These are phyloP conservation scores for Gymnobelideus leadbeateri DNA, from an alignment of 2,113 vertebrate species.

Conservation along the genomic window DNA sequence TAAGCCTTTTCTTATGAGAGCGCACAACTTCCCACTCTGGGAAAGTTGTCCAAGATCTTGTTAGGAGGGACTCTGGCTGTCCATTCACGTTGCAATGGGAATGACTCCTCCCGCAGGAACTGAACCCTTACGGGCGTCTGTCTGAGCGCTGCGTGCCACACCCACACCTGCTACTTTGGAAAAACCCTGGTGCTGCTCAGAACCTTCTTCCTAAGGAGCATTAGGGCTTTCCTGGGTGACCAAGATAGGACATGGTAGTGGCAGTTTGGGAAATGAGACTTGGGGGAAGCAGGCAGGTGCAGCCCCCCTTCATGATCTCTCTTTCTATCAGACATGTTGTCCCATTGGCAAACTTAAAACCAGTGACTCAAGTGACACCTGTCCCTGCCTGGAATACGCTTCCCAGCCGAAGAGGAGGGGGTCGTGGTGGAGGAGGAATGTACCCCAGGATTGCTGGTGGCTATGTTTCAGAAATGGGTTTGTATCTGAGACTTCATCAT, in stretches of 20 bases:
- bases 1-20: not conserved
- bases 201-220: conserved; percentile 14
- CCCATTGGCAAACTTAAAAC: conserved; percentile 92
- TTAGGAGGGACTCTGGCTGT: not conserved
- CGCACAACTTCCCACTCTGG: not conserved
- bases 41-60: not conserved
- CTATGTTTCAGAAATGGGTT: conserved; percentile 89
- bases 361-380: conserved; percentile 89
- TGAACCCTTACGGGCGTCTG: not conserved
- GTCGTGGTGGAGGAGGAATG: conserved; percentile 85
- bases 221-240: not conserved
- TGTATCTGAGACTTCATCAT: conserved; percentile 70
- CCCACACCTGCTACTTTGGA: not conserved
- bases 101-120: not conserved
- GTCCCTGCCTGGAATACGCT: conserved; percentile 91
- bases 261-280: conserved; percentile 25
- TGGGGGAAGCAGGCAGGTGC: not conserved
- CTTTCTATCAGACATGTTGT: conserved; percentile 90
- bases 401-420: conserved; percentile 82
- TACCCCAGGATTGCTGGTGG: conserved; percentile 85
- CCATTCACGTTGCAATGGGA: not conserved
- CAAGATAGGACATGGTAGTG: not conserved
- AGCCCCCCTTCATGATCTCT: conserved; percentile 39
- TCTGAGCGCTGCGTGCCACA: not conserved
- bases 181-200: not conserved